Conservation (phyloP, 2,888 invertebrate genomes). For the Lepetodrilus schrolli region DNA sequence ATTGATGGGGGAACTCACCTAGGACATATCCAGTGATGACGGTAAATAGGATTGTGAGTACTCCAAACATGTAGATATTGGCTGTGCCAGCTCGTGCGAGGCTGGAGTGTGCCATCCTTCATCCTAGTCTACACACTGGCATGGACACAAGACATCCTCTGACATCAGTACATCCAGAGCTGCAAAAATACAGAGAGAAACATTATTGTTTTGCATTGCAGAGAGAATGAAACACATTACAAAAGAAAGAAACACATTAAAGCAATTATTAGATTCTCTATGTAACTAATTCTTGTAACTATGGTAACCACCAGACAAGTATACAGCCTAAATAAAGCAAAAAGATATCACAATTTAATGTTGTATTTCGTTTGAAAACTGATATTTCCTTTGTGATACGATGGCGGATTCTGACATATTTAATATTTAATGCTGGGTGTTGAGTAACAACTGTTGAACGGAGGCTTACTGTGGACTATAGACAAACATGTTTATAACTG, state of each 20-base stretch:
- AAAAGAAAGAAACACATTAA: not conserved
- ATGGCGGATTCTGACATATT: too few relatives aligned
- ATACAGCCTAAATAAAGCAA: too few relatives aligned
- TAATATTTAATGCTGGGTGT: too few relatives aligned
- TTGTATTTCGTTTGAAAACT: too few relatives aligned
- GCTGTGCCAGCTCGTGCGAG: not conserved
- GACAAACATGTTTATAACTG: too few relatives aligned
- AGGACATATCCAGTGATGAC: not conserved
- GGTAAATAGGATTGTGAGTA: not conserved
- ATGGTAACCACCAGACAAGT: too few relatives aligned
- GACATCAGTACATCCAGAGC: not conserved
- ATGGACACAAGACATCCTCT: not conserved
- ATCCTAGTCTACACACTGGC: slow-evolving; percentile 2
- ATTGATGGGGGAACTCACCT: too few relatives aligned
- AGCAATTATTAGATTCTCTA: not conserved
- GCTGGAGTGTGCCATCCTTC: not conserved
- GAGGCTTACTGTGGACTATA: too few relatives aligned
- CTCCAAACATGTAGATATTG: not conserved
- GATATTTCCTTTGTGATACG: too few relatives aligned
- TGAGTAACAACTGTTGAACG: too few relatives aligned
- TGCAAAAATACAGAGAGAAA: not conserved
- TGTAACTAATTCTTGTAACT: too few relatives aligned
- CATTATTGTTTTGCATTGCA: not conserved
- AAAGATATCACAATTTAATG: too few relatives aligned
- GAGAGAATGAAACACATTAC: not conserved